phyloP scores from a whole-genome alignment of 2,888 invertebrate genomes.

The Platerodrilus igneus region DNA sequence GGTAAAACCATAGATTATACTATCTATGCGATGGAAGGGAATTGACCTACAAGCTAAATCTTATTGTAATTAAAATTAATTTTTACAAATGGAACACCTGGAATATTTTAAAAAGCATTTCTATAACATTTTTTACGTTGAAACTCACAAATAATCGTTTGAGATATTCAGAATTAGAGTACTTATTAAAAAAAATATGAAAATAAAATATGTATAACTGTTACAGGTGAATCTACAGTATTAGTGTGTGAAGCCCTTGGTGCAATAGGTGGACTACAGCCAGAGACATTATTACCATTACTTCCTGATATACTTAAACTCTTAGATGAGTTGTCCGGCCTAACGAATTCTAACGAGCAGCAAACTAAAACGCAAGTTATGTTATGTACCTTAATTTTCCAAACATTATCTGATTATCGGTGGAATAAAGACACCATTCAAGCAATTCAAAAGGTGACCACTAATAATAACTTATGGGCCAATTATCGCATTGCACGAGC shows the following conservation, averaged over 20 bases:
- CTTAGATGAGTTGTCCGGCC: conserved; percentile 43
- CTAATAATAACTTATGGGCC: conserved; percentile 68
- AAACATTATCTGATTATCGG: conserved; percentile 68
- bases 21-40: too few relatives aligned
- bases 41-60: too few relatives aligned
- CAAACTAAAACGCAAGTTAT: conserved; percentile 63
- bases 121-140: too few relatives aligned
- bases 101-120: too few relatives aligned
- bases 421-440: conserved; percentile 59
- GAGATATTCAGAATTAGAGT: too few relatives aligned
- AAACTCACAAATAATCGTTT: too few relatives aligned
- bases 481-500: conserved; percentile 84
- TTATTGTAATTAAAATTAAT: too few relatives aligned
- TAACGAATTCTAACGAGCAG: conserved; percentile 34
- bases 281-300: conserved; percentile 55
- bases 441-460: conserved; percentile 52
- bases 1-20: too few relatives aligned
- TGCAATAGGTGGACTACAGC: conserved; percentile 63
- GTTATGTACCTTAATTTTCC: conserved; percentile 77
- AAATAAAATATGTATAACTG: too few relatives aligned
- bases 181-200: too few relatives aligned
- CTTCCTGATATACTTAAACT: conserved; percentile 53
- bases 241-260: conserved; percentile 70
- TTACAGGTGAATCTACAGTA: conserved; percentile 45
- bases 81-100: too few relatives aligned